A percentile compares a stretch with the other conserved stretches of the same genome.
Conservation (phyloP, 1,140 invertebrate genomes). For the Trinorchestia longiramus region DNA sequence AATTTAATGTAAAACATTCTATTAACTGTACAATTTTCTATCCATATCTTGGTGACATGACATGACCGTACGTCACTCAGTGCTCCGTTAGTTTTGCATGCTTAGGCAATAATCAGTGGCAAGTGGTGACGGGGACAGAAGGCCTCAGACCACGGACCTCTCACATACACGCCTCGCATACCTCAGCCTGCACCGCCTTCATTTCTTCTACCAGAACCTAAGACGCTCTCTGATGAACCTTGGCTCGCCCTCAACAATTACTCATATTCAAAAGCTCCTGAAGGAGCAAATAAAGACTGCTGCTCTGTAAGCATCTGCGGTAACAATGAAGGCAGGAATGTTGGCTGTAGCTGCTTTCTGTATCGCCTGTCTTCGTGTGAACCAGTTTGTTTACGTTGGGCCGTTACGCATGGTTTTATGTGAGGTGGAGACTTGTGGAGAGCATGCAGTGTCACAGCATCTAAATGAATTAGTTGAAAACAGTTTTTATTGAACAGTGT, state of each 20-base stretch:
- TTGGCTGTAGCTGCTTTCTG: neutral
- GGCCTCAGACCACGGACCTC: neutral
- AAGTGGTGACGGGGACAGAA: neutral
- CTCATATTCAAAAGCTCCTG: constrained; percentile 43
- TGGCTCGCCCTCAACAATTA: constrained; percentile 27
- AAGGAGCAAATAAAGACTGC: constrained; percentile 49
- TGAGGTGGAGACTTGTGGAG: neutral
- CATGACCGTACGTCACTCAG: too few species aligned
- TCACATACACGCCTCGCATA: neutral
- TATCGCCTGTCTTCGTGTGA: neutral
- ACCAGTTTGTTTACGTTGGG: neutral
- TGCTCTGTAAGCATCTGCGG: constrained; percentile 14
- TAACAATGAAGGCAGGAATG: constrained; percentile 19
- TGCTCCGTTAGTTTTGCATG: too few species aligned
- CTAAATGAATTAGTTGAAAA: neutral
- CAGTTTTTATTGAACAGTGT: neutral
- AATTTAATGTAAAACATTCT: too few species aligned
- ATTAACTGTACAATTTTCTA: too few species aligned
- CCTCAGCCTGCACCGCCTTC: neutral
- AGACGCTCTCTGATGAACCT: constrained; percentile 23
- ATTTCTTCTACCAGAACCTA: neutral
- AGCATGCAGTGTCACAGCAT: neutral
- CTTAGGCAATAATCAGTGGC: too few species aligned
- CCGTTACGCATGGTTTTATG: neutral
- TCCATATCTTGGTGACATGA: too few species aligned